Conservation (phyloP, 2,797 vertebrate species). For the Lemur catta region DNA sequence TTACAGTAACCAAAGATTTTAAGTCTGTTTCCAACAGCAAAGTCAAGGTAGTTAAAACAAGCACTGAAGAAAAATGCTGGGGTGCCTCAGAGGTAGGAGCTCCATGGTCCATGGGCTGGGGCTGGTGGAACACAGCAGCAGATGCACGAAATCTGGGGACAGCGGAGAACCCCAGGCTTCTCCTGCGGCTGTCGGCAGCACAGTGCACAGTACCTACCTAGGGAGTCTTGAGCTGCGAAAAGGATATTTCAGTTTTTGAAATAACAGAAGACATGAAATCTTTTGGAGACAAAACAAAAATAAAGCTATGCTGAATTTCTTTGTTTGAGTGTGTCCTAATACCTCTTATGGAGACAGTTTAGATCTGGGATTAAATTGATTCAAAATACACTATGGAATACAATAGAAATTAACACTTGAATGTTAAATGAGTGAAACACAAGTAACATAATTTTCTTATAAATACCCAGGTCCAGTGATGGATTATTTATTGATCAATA, state of each 20-base stretch:
- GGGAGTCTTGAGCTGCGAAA: neutral
- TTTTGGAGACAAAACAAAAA: neutral
- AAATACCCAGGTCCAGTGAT: neutral
- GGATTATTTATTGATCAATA: neutral
- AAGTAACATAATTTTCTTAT: neutral
- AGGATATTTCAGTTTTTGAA: constrained; percentile 1
- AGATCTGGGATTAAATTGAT: neutral
- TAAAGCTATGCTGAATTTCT: neutral
- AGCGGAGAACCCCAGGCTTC: no score
- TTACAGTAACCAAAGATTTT: neutral
- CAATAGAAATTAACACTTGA: neutral
- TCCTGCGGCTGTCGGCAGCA: no score
- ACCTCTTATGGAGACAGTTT: neutral
- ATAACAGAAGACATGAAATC: neutral
- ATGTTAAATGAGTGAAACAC: neutral
- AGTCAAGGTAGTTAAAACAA: neutral
- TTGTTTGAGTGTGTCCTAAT: neutral
- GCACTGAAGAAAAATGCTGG: neutral
- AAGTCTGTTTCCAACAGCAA: neutral
- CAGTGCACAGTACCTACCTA: accelerated
- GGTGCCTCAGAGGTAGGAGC: accelerated
- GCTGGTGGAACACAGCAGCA: neutral
- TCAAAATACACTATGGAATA: neutral
- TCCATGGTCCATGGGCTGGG: no score
- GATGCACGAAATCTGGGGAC: accelerated